Evolutionary conservation across 1,140 invertebrate genomes (phyloP).

Genomic region (Globodera rostochiensis): DNA sequence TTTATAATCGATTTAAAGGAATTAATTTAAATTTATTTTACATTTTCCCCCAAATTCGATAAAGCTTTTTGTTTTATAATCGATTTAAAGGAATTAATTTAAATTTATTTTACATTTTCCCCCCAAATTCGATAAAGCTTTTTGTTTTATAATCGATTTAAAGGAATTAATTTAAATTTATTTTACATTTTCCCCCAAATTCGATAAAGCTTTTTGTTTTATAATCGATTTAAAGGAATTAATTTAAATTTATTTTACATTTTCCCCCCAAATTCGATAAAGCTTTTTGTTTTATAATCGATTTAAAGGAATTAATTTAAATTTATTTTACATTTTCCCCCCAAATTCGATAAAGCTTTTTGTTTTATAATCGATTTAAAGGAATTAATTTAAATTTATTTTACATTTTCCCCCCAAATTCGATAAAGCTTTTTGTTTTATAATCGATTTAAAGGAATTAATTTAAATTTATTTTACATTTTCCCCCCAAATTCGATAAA

Average conservation of each 20-base stretch:
- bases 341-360: neutral
- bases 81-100: no score
- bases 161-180: neutral
- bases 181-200: constrained; percentile 28
- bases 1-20: no score
- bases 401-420: constrained; percentile 29
- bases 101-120: constrained; percentile 20
- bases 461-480: constrained; percentile 13
- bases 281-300: no score
- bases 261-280: constrained; percentile 11
- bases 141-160: no score
- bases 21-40: neutral
- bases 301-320: no score
- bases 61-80: no score
- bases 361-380: no score
- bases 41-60: constrained; percentile 27
- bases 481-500: constrained; percentile 6
- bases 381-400: neutral
- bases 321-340: constrained; percentile 25
- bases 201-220: neutral
- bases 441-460: no score
- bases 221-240: no score
- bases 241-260: constrained; percentile 7
- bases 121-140: neutral
- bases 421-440: no score